A percentile compares a stretch with the other conserved stretches of the same genome.
These are phyloP conservation scores for Torymus texanus DNA, from an alignment of 2,888 invertebrate species.

Conservation along the genomic window DNA sequence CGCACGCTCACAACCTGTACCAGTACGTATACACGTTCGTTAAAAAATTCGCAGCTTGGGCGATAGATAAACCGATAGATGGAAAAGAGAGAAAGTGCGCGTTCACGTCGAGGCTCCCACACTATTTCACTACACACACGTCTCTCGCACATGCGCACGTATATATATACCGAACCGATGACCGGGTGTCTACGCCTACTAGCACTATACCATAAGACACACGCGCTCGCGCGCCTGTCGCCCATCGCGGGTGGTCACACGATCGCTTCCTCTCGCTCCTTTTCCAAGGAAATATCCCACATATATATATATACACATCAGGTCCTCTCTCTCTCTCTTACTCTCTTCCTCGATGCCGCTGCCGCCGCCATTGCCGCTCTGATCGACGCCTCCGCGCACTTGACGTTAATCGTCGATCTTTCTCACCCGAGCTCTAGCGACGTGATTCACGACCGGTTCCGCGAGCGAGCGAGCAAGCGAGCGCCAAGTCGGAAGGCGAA, in stretches of 20 bases:
- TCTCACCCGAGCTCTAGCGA: not conserved
- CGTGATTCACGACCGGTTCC: constrained; percentile 40
- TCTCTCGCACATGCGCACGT: constrained; percentile 45
- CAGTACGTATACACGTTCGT: too few species aligned
- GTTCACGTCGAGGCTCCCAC: constrained; percentile 61
- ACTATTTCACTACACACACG: constrained; percentile 59
- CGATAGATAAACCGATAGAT: not conserved
- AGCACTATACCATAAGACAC: too few species aligned
- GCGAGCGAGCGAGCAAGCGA: constrained; percentile 30
- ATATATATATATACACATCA: not conserved
- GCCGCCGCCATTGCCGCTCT: not conserved
- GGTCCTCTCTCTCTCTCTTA: constrained; percentile 8
- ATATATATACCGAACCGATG: constrained; percentile 50
- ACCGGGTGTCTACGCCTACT: constrained; percentile 54
- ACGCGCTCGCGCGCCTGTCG: not conserved
- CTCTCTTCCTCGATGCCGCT: constrained; percentile 17
- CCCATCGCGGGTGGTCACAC: constrained; percentile 49
- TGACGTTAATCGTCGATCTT: constrained; percentile 50
- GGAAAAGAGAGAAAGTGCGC: constrained; percentile 68
- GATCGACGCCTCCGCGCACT: constrained; percentile 41
- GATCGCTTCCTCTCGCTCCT: constrained; percentile 13
- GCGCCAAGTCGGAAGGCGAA: constrained; percentile 45
- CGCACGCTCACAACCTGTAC: too few species aligned
- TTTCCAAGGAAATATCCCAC: constrained; percentile 25
- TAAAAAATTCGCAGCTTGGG: too few species aligned